phyloP scores from a whole-genome alignment of 2,888 invertebrate species.

The Pristionchus maxplancki region DNA sequence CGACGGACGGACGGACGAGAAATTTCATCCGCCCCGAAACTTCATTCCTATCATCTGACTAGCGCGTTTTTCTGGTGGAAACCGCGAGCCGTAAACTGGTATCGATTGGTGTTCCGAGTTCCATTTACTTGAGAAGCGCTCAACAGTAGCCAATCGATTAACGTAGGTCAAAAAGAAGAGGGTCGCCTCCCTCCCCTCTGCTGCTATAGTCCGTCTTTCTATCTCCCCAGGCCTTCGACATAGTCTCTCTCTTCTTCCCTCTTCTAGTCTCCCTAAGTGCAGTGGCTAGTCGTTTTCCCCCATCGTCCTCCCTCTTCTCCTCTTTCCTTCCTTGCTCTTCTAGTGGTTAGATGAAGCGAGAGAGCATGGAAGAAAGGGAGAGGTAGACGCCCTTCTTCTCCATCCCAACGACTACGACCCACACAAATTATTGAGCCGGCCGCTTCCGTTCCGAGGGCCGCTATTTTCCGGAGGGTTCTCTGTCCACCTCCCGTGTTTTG shows the following conservation, averaged over 20 bases:
- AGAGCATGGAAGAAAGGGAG: no score
- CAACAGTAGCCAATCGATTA: not conserved
- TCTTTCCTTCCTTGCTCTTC: not conserved
- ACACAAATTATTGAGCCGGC: not conserved
- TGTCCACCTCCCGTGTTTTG: no score
- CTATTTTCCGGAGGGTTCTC: no score
- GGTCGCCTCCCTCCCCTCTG: not conserved
- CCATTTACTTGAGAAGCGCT: no score
- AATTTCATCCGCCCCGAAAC: not conserved
- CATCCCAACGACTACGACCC: not conserved
- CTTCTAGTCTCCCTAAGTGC: slow-evolving; percentile 15
- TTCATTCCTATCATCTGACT: not conserved
- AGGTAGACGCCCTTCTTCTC: not conserved
- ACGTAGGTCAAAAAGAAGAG: not conserved
- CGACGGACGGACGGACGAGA: not conserved
- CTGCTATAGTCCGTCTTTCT: slow-evolving; percentile 43
- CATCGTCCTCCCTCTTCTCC: not conserved
- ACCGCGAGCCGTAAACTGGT: not conserved
- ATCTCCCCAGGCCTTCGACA: not conserved
- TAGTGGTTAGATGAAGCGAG: no score
- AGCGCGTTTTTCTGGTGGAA: not conserved
- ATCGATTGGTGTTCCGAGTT: no score
- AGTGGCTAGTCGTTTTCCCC: slow-evolving; percentile 44
- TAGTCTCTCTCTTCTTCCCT: slow-evolving; percentile 27
- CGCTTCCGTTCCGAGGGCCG: not conserved